Conservation (phyloP, 2,113 vertebrate genomes). For the Boleophthalmus pectinirostris region DNA sequence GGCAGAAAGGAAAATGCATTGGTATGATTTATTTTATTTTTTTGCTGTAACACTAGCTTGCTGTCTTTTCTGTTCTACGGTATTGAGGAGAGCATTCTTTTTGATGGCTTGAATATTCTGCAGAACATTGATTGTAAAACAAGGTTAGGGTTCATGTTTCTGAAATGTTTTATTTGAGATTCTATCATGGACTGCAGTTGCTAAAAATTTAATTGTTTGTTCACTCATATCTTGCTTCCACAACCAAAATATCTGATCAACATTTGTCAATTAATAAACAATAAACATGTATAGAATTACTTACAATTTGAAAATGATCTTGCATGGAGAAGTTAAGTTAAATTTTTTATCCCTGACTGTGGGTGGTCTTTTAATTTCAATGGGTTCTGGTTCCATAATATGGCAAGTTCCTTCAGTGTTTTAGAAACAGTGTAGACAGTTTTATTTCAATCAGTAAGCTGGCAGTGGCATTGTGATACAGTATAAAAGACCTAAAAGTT, state of each 20-base stretch:
- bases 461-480: constrained; percentile 25
- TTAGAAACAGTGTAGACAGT: neutral
- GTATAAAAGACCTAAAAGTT: no score
- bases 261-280: neutral
- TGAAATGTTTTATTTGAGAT: constrained; percentile 44
- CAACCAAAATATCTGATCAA: neutral
- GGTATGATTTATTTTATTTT: no score
- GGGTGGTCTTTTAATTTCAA: no score
- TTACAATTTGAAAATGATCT: neutral
- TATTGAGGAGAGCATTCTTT: neutral
- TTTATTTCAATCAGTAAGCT: constrained; percentile 45
- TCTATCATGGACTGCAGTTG: constrained; percentile 1
- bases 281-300: neutral
- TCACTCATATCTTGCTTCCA: neutral
- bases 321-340: no score
- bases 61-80: constrained; percentile 49
- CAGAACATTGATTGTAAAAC: constrained; percentile 56
- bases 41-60: constrained; percentile 10
- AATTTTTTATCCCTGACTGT: no score
- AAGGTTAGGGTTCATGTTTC: constrained; percentile 27
- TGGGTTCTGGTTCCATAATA: no score
- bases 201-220: neutral
- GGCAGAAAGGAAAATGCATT: neutral
- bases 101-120: constrained; percentile 27
- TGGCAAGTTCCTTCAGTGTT: no score